Percentiles rank a stretch among this genome's conserved stretches.
These are phyloP conservation scores for Amiota communis DNA, from an alignment of 2,888 invertebrate species.

Conservation along the genomic window DNA sequence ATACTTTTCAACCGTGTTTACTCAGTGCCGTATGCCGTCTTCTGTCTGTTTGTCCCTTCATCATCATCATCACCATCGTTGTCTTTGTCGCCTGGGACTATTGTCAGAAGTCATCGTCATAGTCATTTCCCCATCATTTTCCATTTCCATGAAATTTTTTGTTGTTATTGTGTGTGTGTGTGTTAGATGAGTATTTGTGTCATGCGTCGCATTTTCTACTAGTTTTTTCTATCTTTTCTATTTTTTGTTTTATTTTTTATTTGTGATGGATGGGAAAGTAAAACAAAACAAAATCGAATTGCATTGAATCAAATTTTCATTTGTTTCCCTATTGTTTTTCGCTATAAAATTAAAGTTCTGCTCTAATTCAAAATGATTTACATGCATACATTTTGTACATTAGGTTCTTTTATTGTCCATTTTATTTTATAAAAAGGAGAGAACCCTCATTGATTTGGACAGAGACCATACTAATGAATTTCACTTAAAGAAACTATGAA, in stretches of 20 bases:
- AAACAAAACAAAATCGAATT: constrained; percentile 48
- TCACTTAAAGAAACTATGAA: neutral
- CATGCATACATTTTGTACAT: constrained; percentile 15
- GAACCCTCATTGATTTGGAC: neutral
- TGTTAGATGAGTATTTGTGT: constrained; percentile 54
- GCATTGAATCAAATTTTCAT: constrained; percentile 33
- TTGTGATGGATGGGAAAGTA: constrained; percentile 59
- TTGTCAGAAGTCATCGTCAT: constrained; percentile 30
- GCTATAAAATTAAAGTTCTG: constrained; percentile 38
- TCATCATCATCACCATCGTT: constrained; percentile 18
- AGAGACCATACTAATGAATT: neutral
- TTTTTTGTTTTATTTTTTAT: constrained; percentile 36
- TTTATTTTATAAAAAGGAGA: neutral
- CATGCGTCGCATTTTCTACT: constrained; percentile 47
- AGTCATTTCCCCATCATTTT: constrained; percentile 32
- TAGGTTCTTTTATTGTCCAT: too few species aligned
- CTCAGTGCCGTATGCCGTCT: constrained; percentile 44
- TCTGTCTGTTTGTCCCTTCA: constrained; percentile 46
- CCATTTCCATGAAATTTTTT: constrained; percentile 50
- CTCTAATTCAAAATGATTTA: constrained; percentile 42
- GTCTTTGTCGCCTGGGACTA: constrained; percentile 35
- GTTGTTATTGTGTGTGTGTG: constrained; percentile 43
- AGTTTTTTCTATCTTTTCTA: constrained; percentile 45
- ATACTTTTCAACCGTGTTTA: constrained; percentile 45
- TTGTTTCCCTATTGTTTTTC: constrained; percentile 18